phyloP scores from a whole-genome alignment of 1,140 invertebrate genomes.

The Triops longicaudatus region DNA sequence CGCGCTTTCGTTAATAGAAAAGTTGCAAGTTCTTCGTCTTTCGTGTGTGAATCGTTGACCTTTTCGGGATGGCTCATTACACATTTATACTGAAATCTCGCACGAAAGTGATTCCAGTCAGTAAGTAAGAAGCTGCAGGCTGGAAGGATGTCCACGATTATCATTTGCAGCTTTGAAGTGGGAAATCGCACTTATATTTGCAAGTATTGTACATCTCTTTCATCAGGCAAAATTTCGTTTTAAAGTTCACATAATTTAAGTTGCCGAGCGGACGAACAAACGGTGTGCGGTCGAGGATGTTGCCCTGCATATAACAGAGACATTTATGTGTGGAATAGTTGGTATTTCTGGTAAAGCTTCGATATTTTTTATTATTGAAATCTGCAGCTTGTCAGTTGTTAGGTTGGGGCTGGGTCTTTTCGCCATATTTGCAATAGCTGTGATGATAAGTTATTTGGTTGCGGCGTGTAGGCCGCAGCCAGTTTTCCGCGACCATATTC shows the following conservation, averaged over 20 bases:
- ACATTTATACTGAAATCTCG: not conserved
- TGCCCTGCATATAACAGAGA: not conserved
- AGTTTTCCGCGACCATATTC: not conserved
- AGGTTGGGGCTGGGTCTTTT: not conserved
- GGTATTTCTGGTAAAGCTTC: not conserved
- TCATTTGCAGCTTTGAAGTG: not conserved
- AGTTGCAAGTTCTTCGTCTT: not conserved
- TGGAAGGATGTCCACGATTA: not conserved
- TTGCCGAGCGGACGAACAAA: not conserved
- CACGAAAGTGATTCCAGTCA: not conserved
- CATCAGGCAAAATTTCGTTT: not conserved
- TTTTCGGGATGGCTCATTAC: not conserved
- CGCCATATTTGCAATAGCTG: not conserved
- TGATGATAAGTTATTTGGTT: slow-evolving; percentile 2
- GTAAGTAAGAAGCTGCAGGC: not conserved
- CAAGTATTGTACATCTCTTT: not conserved
- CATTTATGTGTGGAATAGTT: not conserved
- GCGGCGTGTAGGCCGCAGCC: not conserved
- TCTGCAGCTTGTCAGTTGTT: not conserved
- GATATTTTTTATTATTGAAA: not conserved
- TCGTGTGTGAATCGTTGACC: not conserved
- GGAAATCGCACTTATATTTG: slow-evolving; percentile 3
- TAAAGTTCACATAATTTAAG: not conserved
- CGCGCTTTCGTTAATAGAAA: no score
- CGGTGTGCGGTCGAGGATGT: not conserved